phyloP scores from a whole-genome alignment of 1,140 invertebrate species.

The Steinernema khuongi region DNA sequence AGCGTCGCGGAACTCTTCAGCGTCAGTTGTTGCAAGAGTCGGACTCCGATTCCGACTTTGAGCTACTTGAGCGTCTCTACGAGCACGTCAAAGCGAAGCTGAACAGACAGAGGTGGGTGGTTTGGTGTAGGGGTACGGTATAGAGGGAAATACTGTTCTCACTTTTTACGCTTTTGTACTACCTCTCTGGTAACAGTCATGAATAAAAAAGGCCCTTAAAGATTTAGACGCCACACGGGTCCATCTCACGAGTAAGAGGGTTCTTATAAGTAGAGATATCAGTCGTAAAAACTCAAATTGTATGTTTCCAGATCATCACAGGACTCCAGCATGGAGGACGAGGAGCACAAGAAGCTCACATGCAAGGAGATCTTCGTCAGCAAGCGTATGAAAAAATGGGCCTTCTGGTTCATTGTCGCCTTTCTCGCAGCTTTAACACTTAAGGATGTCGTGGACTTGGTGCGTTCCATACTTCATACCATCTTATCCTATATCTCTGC shows the following conservation, averaged over 20 bases:
- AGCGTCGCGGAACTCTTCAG: slow-evolving; percentile 16
- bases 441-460: slow-evolving; percentile 52
- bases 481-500: slow-evolving; percentile 13
- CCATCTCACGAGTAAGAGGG: no score
- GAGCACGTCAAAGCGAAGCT: slow-evolving; percentile 10
- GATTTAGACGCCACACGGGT: no score
- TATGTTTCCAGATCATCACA: neutral
- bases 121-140: neutral
- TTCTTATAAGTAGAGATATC: no score
- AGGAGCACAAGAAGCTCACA: neutral
- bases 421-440: slow-evolving; percentile 52
- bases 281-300: neutral
- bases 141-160: neutral
- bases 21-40: neutral
- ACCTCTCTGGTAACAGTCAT: no score
- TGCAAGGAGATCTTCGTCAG: slow-evolving; percentile 40
- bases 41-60: slow-evolving; percentile 22
- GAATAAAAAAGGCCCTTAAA: no score
- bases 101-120: slow-evolving; percentile 23
- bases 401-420: slow-evolving; percentile 55
- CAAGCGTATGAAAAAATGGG: slow-evolving; percentile 44
- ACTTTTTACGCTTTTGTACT: no score
- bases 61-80: slow-evolving; percentile 18
- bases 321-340: neutral
- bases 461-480: slow-evolving; percentile 29